Conservation (phyloP, 1,140 invertebrate species). For the Leptinotarsa undecemlineata region DNA sequence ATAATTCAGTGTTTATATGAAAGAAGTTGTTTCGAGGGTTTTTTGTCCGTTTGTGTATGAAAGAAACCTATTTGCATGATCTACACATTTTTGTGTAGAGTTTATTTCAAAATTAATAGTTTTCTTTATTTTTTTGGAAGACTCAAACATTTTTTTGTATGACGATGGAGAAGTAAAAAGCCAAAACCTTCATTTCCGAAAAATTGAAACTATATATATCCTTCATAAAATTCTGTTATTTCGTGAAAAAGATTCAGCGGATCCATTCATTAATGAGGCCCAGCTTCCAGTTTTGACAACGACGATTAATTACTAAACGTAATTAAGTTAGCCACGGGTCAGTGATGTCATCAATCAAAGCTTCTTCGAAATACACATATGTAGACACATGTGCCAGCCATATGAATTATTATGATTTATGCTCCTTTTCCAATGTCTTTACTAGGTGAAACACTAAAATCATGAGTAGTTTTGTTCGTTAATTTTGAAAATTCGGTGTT, state of each 20-base stretch:
- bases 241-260: neutral
- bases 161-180: too few relatives aligned
- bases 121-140: too few relatives aligned
- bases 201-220: neutral
- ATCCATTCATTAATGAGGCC: constrained; percentile 8
- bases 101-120: too few relatives aligned
- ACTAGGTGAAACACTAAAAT: neutral
- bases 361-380: constrained; percentile 23
- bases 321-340: constrained; percentile 28
- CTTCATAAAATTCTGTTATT: neutral
- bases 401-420: constrained; percentile 11
- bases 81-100: too few relatives aligned
- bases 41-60: too few relatives aligned
- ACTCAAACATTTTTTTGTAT: too few relatives aligned
- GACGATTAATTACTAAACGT: constrained; percentile 20
- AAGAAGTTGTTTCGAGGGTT: too few relatives aligned
- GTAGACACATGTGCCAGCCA: constrained; percentile 21
- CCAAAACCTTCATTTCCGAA: too few relatives aligned
- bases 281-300: constrained; percentile 5
- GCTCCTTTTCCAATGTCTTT: neutral
- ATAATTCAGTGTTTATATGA: too few relatives aligned
- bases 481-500: too few relatives aligned
- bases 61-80: too few relatives aligned
- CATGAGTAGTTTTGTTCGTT: too few relatives aligned
- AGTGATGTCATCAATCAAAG: constrained; percentile 27